These are phyloP conservation scores for Dilophus febrilis DNA, from an alignment of 2,888 invertebrate species.

Conservation along the genomic window DNA sequence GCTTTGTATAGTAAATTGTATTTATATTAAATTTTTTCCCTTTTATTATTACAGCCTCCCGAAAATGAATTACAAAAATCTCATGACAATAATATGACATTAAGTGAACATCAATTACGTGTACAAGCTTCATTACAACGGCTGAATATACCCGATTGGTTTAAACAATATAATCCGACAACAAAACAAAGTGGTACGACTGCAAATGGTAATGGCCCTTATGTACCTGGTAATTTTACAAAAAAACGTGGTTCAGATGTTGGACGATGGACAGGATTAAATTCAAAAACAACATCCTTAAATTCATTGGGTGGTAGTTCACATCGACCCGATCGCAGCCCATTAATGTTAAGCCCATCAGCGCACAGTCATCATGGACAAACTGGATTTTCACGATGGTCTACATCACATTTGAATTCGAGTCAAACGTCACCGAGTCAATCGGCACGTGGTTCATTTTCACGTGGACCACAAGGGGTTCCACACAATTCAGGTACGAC, in stretches of 20 bases:
- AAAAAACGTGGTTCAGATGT: conserved; percentile 61
- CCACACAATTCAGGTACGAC: conserved; percentile 30
- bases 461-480: conserved; percentile 36
- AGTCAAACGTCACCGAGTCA: conserved; percentile 57
- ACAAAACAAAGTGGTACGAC: conserved; percentile 11
- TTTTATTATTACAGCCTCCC: conserved; percentile 65
- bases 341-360: conserved; percentile 28
- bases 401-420: conserved; percentile 57
- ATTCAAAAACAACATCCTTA: conserved; percentile 74
- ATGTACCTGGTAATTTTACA: conserved; percentile 60
- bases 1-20: too few relatives aligned
- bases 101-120: conserved; percentile 86
- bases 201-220: conserved; percentile 7
- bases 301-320: conserved; percentile 56
- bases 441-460: conserved; percentile 53
- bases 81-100: conserved; percentile 40
- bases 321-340: conserved; percentile 30
- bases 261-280: conserved; percentile 45
- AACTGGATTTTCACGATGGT: conserved; percentile 36
- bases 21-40: too few relatives aligned
- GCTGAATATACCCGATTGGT: conserved; percentile 92
- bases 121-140: conserved; percentile 86
- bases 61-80: conserved; percentile 83
- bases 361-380: conserved; percentile 31
- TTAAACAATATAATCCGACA: conserved; percentile 33